These are phyloP conservation scores for Panthera tigris DNA, from an alignment of 2,113 vertebrate genomes.

Conservation along the genomic window DNA sequence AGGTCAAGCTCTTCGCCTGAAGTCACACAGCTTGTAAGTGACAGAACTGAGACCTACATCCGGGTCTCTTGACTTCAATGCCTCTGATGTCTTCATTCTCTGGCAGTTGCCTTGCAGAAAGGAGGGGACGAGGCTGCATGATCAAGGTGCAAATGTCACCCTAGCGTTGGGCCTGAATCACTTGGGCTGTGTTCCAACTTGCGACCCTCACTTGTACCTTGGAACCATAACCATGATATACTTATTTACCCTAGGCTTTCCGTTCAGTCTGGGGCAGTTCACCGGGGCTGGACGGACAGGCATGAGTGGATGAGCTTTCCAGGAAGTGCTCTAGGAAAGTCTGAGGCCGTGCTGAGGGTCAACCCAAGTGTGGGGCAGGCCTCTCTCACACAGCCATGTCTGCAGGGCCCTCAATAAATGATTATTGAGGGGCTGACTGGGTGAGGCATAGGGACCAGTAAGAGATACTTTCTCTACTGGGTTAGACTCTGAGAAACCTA, in stretches of 20 bases:
- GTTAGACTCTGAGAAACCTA: neutral
- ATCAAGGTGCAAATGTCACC: fast-evolving
- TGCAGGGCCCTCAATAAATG: neutral
- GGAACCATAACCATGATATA: neutral
- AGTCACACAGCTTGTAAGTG: neutral
- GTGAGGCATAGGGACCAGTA: neutral
- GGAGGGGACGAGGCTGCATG: fast-evolving
- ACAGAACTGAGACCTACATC: neutral
- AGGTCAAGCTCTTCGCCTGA: neutral
- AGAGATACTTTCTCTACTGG: neutral
- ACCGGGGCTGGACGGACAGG: neutral
- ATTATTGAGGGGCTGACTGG: neutral
- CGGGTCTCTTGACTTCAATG: neutral
- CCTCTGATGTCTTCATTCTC: neutral
- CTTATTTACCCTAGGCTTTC: neutral
- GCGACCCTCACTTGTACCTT: neutral
- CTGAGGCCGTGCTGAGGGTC: neutral
- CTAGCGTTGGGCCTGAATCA: neutral
- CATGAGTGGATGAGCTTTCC: neutral
- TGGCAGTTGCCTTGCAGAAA: neutral
- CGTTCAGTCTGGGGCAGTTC: neutral
- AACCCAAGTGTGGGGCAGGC: no score
- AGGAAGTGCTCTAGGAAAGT: neutral
- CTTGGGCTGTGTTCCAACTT: neutral
- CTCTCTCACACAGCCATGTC: neutral